A percentile compares a stretch with the other conserved stretches of the same genome.
Evolutionary conservation across 1,140 invertebrate species (phyloP).

Genomic region (Pygmarrhopalites habei): DNA sequence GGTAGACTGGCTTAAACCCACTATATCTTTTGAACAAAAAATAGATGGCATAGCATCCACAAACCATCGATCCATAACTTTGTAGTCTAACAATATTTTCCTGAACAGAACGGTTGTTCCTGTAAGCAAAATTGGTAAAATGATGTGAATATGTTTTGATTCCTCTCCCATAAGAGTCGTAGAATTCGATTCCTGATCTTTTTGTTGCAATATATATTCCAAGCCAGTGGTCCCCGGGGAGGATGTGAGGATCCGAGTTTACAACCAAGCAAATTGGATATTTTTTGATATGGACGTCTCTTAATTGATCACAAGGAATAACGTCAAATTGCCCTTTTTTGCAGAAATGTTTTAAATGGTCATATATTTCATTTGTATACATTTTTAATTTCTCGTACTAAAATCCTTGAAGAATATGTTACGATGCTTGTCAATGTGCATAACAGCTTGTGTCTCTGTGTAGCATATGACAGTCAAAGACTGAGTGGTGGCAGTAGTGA

Average conservation of each 20-base stretch:
- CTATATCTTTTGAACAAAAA: no score
- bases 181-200: no score
- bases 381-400: background rate
- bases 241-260: constrained; percentile 8
- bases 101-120: no score
- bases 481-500: constrained; percentile 3
- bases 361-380: background rate
- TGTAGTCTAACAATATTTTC: no score
- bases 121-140: no score
- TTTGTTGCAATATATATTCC: constrained; percentile 8
- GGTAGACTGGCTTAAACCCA: no score
- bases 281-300: background rate
- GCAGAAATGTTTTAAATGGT: background rate
- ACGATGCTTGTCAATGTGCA: constrained; percentile 22
- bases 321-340: background rate
- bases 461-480: constrained; percentile 17
- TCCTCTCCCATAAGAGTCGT: no score
- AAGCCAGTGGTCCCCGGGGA: constrained; percentile 27
- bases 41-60: no score
- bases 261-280: constrained; percentile 1
- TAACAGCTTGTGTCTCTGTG: constrained; percentile 19
- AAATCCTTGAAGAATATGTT: constrained; percentile 18
- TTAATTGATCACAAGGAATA: background rate
- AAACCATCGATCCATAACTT: no score
- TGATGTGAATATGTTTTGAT: no score